Conservation (phyloP, 2,888 invertebrate species). For the Pantelozetes paolii region DNA sequence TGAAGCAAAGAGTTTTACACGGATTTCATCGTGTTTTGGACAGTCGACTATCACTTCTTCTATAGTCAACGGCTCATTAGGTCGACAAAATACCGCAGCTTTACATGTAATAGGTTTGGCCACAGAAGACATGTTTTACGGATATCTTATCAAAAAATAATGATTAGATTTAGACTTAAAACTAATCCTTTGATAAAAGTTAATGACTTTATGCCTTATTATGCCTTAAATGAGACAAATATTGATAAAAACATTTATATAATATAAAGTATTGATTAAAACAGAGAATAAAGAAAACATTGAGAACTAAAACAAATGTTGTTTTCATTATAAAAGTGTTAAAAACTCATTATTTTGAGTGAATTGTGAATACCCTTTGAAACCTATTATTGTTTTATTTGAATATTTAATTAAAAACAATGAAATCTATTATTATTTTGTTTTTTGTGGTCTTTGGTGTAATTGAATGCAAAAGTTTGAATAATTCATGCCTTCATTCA, state of each 20-base stretch:
- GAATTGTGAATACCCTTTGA: too few relatives aligned
- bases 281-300: background rate
- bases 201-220: background rate
- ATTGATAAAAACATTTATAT: background rate
- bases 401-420: background rate
- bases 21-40: background rate
- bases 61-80: background rate
- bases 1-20: background rate
- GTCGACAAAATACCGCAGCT: background rate
- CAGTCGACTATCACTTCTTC: background rate
- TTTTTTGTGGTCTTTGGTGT: background rate
- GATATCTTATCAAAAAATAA: background rate
- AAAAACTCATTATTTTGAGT: background rate
- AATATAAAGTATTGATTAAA: background rate
- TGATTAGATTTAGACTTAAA: background rate
- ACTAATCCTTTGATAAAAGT: background rate
- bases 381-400: too few relatives aligned
- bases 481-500: background rate
- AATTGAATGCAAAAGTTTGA: background rate
- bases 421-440: constrained; percentile 1
- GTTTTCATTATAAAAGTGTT: too few relatives aligned
- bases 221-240: too few relatives aligned
- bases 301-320: background rate
- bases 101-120: constrained; percentile 2
- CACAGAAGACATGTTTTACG: background rate